Evolutionary conservation across 2,797 vertebrate species (phyloP).

Genomic region (Cirrhinus mrigala): DNA sequence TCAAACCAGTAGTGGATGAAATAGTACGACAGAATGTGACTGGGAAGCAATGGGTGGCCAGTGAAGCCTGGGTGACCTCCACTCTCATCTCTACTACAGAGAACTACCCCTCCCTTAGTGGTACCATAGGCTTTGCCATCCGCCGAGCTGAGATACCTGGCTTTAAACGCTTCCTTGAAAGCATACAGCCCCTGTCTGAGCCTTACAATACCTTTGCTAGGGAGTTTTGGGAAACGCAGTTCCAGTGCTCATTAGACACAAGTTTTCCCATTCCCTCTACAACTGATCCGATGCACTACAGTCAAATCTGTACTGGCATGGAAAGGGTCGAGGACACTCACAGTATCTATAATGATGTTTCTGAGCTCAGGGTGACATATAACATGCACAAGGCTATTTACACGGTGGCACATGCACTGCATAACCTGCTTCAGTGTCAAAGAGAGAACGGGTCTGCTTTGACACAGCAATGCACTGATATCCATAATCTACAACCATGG

Average conservation of each 20-base stretch:
- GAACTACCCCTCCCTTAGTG: conserved; percentile 61
- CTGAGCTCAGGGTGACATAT: conserved; percentile 69
- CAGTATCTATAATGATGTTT: conserved; percentile 69
- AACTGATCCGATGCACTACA: conserved; percentile 27
- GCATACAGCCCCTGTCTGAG: conserved; percentile 57
- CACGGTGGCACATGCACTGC: conserved; percentile 66
- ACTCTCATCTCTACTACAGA: conserved; percentile 62
- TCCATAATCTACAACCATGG: conserved; percentile 66
- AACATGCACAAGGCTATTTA: conserved; percentile 70
- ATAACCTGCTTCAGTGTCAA: conserved; percentile 63
- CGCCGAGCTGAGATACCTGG: conserved; percentile 64
- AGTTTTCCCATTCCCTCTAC: conserved; percentile 48
- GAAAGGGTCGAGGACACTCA: conserved; percentile 60
- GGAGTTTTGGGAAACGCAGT: conserved; percentile 68
- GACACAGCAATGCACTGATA: conserved; percentile 61
- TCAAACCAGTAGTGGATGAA: conserved; percentile 65
- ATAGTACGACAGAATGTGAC: conserved; percentile 66
- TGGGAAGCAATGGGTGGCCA: conserved; percentile 69
- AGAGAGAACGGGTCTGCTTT: conserved; percentile 3
- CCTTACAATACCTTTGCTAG: conserved; percentile 63
- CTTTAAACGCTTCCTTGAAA: conserved; percentile 63
- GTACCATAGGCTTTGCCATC: conserved; percentile 70
- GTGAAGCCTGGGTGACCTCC: conserved; percentile 71
- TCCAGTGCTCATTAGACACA: conserved; percentile 64
- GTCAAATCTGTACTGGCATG: conserved; percentile 58